A percentile compares a stretch with the other conserved stretches of the same genome.
Conservation (phyloP, 2,113 vertebrate genomes). For the Scolopax mira region DNA sequence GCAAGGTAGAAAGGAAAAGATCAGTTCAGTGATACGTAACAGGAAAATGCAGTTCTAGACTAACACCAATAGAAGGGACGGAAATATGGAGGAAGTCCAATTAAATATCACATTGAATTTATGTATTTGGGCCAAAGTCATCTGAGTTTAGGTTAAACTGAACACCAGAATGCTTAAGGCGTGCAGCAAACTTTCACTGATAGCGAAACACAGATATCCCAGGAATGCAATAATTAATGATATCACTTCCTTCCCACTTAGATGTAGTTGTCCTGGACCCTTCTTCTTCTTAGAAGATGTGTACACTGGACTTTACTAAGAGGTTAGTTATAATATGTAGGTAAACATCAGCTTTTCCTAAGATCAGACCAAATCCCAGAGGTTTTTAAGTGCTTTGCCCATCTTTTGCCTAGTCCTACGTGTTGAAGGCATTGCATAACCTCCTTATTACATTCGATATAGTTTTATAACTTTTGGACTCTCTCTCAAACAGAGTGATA, state of each 20-base stretch:
- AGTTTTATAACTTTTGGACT: background rate
- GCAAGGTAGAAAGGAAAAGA: background rate
- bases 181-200: background rate
- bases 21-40: background rate
- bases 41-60: background rate
- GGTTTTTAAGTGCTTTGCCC: background rate
- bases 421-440: background rate
- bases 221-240: background rate
- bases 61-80: background rate
- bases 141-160: background rate
- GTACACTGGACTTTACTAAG: background rate
- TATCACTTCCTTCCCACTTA: background rate
- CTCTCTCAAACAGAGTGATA: rapidly evolving
- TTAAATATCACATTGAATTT: background rate
- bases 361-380: background rate
- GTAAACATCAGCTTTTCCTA: background rate
- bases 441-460: background rate
- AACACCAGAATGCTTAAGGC: background rate
- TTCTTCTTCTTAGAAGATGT: background rate
- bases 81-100: background rate
- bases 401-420: background rate
- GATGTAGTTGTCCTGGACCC: background rate
- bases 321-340: background rate
- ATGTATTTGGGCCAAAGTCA: background rate
- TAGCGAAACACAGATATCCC: background rate